A percentile compares a stretch with the other conserved stretches of the same genome.
phyloP scores from a whole-genome alignment of 2,113 vertebrate genomes.

The Bos taurus region DNA sequence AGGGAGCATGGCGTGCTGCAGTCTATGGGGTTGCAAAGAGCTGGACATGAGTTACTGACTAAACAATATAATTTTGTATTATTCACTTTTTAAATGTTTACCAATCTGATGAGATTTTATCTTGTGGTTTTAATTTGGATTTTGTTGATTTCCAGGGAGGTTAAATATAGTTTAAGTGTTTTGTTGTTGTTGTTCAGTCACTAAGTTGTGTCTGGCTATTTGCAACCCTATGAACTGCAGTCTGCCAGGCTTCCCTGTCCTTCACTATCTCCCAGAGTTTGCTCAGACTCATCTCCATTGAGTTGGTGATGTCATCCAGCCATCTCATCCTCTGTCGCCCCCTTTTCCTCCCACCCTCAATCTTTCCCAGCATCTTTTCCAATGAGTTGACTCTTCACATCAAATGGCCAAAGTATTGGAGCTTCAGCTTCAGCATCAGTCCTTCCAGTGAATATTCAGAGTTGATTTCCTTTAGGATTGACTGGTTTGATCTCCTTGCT shows the following conservation, averaged over 20 bases:
- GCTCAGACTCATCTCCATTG: neutral
- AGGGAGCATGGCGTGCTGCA: rapidly evolving
- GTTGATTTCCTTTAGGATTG: neutral
- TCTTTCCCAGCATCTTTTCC: neutral
- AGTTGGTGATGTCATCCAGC: neutral
- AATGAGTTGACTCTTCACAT: neutral
- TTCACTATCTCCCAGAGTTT: neutral
- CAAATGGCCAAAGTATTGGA: neutral
- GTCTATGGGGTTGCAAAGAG: neutral
- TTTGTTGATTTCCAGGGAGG: neutral
- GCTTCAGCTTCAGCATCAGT: neutral
- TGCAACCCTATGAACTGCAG: neutral
- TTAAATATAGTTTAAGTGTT: neutral
- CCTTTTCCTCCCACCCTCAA: neutral
- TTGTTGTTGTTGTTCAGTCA: neutral
- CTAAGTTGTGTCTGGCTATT: neutral
- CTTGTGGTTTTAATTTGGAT: neutral
- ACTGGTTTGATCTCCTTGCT: neutral
- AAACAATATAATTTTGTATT: neutral
- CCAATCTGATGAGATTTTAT: neutral
- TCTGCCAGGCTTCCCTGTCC: neutral
- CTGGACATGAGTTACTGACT: neutral
- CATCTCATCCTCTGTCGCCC: neutral
- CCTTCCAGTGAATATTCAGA: neutral
- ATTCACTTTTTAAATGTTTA: neutral